Conservation (phyloP, 2,797 vertebrate species). For the Orestias chungarensis region DNA sequence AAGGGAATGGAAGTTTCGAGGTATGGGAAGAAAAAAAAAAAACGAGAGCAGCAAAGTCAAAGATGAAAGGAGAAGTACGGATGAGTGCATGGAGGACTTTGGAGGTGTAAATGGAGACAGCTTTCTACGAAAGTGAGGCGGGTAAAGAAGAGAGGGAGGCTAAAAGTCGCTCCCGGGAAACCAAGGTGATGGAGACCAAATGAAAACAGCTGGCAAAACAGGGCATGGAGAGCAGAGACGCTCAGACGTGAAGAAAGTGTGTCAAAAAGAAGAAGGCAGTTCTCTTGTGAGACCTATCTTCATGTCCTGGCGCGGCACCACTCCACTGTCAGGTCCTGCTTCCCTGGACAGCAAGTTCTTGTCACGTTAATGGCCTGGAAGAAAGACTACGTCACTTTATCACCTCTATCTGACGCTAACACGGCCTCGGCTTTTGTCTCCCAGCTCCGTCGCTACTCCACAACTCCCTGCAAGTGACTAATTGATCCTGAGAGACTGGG, state of each 20-base stretch:
- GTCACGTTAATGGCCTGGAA: constrained; percentile 74
- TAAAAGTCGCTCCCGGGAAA: constrained; percentile 50
- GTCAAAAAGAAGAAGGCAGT: constrained; percentile 36
- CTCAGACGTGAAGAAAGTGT: constrained; percentile 28
- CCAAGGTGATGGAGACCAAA: constrained; percentile 50
- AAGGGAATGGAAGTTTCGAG: constrained; percentile 9
- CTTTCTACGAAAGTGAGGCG: constrained; percentile 59
- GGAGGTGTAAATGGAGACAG: constrained; percentile 52
- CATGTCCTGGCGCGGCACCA: constrained; percentile 49
- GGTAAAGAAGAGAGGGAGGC: constrained; percentile 35
- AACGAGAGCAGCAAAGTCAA: constrained; percentile 33
- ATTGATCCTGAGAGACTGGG: constrained; percentile 75
- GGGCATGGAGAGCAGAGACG: constrained; percentile 27
- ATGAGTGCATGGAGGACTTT: constrained; percentile 38
- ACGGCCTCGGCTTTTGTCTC: constrained; percentile 65
- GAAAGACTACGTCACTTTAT: constrained; percentile 69
- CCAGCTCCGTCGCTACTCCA: constrained; percentile 49
- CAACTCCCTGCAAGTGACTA: constrained; percentile 72
- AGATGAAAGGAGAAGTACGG: constrained; percentile 50
- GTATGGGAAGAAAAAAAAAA: constrained; percentile 12
- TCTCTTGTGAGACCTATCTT: constrained; percentile 49
- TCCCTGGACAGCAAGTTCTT: constrained; percentile 60
- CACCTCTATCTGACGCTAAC: constrained; percentile 56
- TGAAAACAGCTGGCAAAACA: constrained; percentile 50
- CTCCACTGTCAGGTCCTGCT: constrained; percentile 68